A percentile compares a stretch with the other conserved stretches of the same genome.
phyloP scores from a whole-genome alignment of 2,888 invertebrate genomes.

The Drosophila trichaetosa region DNA sequence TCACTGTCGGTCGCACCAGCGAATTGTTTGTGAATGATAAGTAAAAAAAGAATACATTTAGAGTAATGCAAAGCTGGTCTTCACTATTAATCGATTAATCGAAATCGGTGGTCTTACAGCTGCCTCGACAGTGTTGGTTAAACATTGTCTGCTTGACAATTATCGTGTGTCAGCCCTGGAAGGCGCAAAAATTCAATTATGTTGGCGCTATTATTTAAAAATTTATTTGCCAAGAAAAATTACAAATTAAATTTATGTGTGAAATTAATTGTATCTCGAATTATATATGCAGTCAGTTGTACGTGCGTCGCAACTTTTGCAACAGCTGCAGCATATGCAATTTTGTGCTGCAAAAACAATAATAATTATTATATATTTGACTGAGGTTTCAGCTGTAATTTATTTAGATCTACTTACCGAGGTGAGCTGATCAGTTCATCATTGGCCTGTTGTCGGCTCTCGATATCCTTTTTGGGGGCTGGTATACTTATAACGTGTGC shows the following conservation, averaged over 20 bases:
- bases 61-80: conserved; percentile 75
- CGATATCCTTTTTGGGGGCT: conserved; percentile 60
- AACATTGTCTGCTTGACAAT: background rate
- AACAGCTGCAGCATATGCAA: conserved; percentile 65
- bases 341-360: conserved; percentile 41
- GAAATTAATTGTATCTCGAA: background rate
- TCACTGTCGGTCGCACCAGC: conserved; percentile 42
- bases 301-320: conserved; percentile 53
- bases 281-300: conserved; percentile 16
- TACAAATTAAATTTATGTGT: conserved; percentile 3
- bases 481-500: conserved; percentile 44
- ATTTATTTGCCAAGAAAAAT: background rate
- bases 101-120: conserved; percentile 4
- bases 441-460: conserved; percentile 59
- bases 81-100: conserved; percentile 7
- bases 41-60: conserved; percentile 35
- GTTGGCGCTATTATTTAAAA: conserved; percentile 13
- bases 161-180: conserved; percentile 4
- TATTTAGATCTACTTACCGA: conserved; percentile 44
- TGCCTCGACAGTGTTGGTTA: conserved; percentile 23
- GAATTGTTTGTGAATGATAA: conserved; percentile 22
- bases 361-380: background rate
- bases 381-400: background rate
- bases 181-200: background rate
- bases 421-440: conserved; percentile 32